Percentiles rank a stretch among this genome's conserved stretches.
Conservation (phyloP, 2,113 vertebrate genomes). For the Ceyx melanurus region DNA sequence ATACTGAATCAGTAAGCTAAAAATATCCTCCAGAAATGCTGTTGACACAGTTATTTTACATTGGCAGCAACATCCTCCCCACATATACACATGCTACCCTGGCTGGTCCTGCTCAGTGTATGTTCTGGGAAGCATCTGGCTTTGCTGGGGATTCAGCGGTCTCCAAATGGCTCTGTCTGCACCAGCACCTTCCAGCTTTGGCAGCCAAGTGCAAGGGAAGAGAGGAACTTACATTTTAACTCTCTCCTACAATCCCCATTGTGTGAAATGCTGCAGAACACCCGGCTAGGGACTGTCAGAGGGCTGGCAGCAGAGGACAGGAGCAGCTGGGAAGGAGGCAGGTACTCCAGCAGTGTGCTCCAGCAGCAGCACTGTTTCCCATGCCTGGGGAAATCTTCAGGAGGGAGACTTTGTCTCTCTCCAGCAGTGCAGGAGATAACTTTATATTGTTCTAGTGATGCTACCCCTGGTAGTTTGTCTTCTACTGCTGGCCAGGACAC, state of each 20-base stretch:
- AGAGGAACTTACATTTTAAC: not conserved
- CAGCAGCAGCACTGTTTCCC: not conserved
- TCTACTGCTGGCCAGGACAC: not conserved
- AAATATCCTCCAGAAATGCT: constrained; percentile 61
- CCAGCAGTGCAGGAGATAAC: not conserved
- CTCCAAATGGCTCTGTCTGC: not conserved
- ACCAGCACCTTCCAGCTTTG: not conserved
- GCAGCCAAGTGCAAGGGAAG: not conserved
- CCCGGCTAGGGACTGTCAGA: not conserved
- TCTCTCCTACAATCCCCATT: not conserved
- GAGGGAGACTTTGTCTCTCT: not conserved
- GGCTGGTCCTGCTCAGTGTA: not conserved
- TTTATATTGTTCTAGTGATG: not conserved
- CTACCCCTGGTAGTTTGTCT: not conserved
- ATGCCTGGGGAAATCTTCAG: not conserved
- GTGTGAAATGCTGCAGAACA: not conserved
- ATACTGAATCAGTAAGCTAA: constrained; percentile 55
- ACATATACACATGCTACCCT: not conserved
- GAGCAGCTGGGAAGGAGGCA: not conserved
- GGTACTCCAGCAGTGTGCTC: not conserved
- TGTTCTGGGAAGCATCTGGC: not conserved
- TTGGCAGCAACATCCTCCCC: constrained; percentile 15
- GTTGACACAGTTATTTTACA: constrained; percentile 54
- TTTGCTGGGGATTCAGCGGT: not conserved
- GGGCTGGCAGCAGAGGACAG: not conserved